Evolutionary conservation across 2,113 vertebrate species (phyloP).

Genomic region (Irena cyanogastra): DNA sequence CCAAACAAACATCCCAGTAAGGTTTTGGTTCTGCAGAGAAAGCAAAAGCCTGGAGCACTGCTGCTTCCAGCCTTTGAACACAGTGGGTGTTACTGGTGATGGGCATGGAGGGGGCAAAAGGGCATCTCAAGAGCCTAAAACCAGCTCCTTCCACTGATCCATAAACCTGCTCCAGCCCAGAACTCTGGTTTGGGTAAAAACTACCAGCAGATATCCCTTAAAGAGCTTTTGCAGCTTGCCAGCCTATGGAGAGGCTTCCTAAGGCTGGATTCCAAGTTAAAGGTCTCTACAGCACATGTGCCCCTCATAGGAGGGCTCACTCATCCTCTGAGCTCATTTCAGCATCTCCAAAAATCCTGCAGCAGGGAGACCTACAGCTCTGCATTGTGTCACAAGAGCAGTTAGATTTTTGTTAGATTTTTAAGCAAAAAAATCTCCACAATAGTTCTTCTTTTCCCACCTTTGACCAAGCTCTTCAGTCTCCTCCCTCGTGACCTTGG

Average conservation of each 20-base stretch:
- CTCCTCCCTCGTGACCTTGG: neutral
- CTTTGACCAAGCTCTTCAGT: rapidly evolving
- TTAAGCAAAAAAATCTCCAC: neutral
- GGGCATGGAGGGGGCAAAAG: neutral
- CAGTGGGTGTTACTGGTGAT: neutral
- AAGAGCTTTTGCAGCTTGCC: neutral
- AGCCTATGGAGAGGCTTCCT: neutral
- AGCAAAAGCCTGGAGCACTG: neutral
- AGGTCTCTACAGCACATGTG: neutral
- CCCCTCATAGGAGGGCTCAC: neutral
- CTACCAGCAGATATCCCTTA: neutral
- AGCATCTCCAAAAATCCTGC: neutral
- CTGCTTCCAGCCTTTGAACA: neutral
- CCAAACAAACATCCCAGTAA: neutral
- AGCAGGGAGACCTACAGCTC: neutral
- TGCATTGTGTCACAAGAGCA: neutral
- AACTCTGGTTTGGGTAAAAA: neutral
- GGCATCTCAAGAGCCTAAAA: neutral
- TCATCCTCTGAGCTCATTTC: neutral
- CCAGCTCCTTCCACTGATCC: neutral
- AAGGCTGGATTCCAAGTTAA: neutral
- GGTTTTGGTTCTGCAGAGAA: neutral
- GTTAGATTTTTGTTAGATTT: neutral
- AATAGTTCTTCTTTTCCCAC: rapidly evolving
- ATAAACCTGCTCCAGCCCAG: neutral